A percentile compares a stretch with the other conserved stretches of the same genome.
These are phyloP conservation scores for Pantherophis alleghaniensis DNA, from an alignment of 2,797 vertebrate genomes.

Conservation along the genomic window DNA sequence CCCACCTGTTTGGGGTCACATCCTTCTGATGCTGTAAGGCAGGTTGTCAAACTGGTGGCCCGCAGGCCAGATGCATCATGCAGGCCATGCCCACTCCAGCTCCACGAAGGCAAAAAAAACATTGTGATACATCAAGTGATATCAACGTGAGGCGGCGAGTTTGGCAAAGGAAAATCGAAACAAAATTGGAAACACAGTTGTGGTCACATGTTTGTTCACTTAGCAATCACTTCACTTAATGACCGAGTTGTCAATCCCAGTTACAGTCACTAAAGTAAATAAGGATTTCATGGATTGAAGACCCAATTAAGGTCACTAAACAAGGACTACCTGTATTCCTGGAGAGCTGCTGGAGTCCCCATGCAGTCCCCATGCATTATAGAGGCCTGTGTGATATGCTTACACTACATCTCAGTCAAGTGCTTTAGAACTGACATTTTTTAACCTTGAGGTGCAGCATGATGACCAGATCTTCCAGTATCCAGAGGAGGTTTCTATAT, in stretches of 20 bases:
- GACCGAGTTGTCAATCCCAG: neutral
- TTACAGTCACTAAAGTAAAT: neutral
- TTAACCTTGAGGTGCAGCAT: neutral
- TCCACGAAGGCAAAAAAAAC: too few relatives aligned
- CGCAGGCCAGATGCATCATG: fast-evolving
- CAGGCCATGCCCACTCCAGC: too few relatives aligned
- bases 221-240: neutral
- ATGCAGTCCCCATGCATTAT: neutral
- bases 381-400: neutral
- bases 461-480: neutral
- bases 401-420: neutral
- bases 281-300: neutral
- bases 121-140: too few relatives aligned
- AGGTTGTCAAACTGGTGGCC: neutral
- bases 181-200: neutral
- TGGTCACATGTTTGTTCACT: neutral
- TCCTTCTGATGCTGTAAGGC: neutral
- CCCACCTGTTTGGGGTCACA: neutral
- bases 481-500: neutral
- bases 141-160: fast-evolving
- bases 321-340: neutral
- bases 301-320: neutral
- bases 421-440: neutral
- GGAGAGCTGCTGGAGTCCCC: neutral
- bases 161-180: neutral